Percentiles rank a stretch among this genome's conserved stretches.
phyloP scores from a whole-genome alignment of 2,797 vertebrate genomes.

The Tinamus major region DNA sequence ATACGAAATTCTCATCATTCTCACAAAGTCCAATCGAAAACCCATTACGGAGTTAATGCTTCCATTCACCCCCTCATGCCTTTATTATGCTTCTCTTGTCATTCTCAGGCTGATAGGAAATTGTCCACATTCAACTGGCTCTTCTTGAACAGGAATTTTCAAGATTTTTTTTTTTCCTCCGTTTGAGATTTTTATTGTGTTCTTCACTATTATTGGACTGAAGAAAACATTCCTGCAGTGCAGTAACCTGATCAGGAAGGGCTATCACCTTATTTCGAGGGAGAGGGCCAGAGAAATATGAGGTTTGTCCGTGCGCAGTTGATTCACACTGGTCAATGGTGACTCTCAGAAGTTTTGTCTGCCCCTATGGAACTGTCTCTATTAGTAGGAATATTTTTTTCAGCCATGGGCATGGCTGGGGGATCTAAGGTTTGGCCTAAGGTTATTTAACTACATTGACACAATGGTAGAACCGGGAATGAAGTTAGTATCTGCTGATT shows the following conservation, averaged over 20 bases:
- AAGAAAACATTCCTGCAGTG: neutral
- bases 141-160: slow-evolving; percentile 4
- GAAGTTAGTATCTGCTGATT: neutral
- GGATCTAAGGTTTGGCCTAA: neutral
- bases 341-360: neutral
- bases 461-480: neutral
- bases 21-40: slow-evolving; percentile 28
- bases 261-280: neutral
- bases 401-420: neutral
- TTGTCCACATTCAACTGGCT: slow-evolving; percentile 31
- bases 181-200: slow-evolving; percentile 16
- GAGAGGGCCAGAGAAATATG: neutral
- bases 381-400: neutral
- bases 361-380: neutral
- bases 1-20: slow-evolving; percentile 30
- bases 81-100: slow-evolving; percentile 43
- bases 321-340: neutral
- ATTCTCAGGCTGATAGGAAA: slow-evolving; percentile 31
- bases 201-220: neutral
- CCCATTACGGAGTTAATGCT: slow-evolving; percentile 43
- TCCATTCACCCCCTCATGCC: neutral
- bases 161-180: neutral
- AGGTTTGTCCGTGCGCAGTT: neutral
- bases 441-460: neutral
- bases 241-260: slow-evolving; percentile 8